Conservation (phyloP, 2,888 invertebrate species). For the Pyrocoelia pectoralis region DNA sequence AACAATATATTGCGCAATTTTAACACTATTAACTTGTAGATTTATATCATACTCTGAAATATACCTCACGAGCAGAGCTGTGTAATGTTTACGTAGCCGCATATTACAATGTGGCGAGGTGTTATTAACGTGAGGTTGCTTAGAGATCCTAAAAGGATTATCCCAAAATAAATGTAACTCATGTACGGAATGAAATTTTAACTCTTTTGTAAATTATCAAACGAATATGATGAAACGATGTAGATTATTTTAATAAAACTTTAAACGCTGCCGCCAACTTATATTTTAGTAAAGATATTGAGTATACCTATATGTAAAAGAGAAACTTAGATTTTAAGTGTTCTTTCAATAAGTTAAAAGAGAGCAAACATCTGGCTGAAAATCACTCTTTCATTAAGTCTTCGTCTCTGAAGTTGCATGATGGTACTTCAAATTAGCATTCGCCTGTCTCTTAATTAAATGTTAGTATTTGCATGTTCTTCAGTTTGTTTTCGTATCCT, state of each 20-base stretch:
- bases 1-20: too few species aligned
- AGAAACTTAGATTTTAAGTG: slow-evolving; percentile 14
- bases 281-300: slow-evolving; percentile 7
- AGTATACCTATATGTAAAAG: not conserved
- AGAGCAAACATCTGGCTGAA: slow-evolving; percentile 38
- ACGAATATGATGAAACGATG: too few species aligned
- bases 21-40: slow-evolving; percentile 23
- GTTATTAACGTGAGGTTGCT: slow-evolving; percentile 36
- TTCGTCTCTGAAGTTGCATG: slow-evolving; percentile 27
- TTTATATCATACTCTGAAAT: slow-evolving; percentile 21
- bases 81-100: slow-evolving; percentile 34
- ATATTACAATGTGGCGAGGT: slow-evolving; percentile 34
- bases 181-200: slow-evolving; percentile 28
- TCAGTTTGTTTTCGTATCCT: slow-evolving; percentile 19
- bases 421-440: slow-evolving; percentile 29
- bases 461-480: slow-evolving; percentile 26
- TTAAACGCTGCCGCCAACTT: too few species aligned
- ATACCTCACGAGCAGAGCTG: slow-evolving; percentile 27
- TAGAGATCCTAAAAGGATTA: slow-evolving; percentile 38
- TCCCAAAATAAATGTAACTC: slow-evolving; percentile 38
- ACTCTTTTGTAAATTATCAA: slow-evolving; percentile 21
- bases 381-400: slow-evolving; percentile 41
- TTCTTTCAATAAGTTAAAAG: slow-evolving; percentile 36
- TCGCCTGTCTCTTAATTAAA: slow-evolving; percentile 28
- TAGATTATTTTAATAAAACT: too few species aligned